These are phyloP conservation scores for Lobophora halterata DNA, from an alignment of 2,888 invertebrate species.

Conservation along the genomic window DNA sequence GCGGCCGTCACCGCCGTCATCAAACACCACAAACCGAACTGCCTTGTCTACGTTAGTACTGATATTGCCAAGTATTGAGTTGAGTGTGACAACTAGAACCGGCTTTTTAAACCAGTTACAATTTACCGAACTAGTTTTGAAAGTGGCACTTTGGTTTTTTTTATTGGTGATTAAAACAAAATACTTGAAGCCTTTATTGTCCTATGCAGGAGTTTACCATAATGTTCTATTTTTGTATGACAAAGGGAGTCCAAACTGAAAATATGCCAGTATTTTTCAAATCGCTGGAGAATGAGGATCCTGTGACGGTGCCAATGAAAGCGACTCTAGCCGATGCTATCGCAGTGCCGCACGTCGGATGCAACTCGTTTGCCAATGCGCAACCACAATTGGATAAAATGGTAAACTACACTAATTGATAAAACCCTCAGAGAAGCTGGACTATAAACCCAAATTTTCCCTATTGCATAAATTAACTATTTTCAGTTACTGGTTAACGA, in stretches of 20 bases:
- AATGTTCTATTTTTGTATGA: too few relatives aligned
- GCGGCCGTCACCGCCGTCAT: conserved; percentile 93
- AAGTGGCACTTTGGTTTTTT: too few relatives aligned
- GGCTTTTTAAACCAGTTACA: background rate
- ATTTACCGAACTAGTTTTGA: conserved; percentile 8
- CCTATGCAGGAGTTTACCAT: too few relatives aligned
- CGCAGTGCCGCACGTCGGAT: conserved; percentile 90
- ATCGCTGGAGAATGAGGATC: conserved; percentile 85
- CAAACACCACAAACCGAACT: conserved; percentile 89
- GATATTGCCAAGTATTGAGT: background rate
- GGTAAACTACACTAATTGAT: conserved; percentile 54
- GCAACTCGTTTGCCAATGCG: conserved; percentile 89
- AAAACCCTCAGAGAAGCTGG: background rate
- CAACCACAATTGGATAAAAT: conserved; percentile 88
- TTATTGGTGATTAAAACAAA: too few relatives aligned
- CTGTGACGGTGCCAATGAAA: conserved; percentile 80
- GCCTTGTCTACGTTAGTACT: conserved; percentile 91
- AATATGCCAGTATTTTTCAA: conserved; percentile 90
- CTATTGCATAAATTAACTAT: conserved; percentile 1
- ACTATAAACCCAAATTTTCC: background rate
- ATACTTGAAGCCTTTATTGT: too few relatives aligned
- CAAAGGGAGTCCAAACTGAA: conserved; percentile 94
- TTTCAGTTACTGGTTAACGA: conserved; percentile 86
- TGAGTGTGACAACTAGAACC: too few relatives aligned
- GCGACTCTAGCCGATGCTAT: conserved; percentile 91